Base-by-base conservation (phyloP, 2,888 invertebrate species). In the Tiliacea citrago region DNA sequence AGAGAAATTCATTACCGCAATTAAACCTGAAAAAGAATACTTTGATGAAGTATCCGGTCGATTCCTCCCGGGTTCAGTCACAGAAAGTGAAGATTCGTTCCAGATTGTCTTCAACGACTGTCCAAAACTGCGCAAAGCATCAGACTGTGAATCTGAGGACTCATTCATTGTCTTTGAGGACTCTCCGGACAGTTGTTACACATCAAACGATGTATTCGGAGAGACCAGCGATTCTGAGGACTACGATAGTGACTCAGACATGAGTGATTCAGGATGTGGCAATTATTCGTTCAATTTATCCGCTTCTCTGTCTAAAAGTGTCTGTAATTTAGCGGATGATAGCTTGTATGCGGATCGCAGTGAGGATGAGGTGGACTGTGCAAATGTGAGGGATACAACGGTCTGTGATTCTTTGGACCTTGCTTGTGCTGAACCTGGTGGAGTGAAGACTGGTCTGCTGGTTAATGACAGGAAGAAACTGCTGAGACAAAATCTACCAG, bases 91-190 rank as follows among this genome's bases (percentile, higher is more conserved):
- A 7, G 96, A 96, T 75, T 95, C 95, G 0, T 96, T 95, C 88
- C 96, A 96, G 90, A 96, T 96, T 12, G 96, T 96, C 7, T 96
- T 96, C 82, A 90, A 91, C 0, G 96, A 96, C 45, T 90, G 88
- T 60, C 92, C 89, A 0, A 88, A 82, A 57, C 83, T 77, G 2
- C 86, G 94, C 7, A 85, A 89, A 58, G 86, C 93, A 3, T 97
- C 97, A 0, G 97, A 97, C 68, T 97, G 97, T 68, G 97, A 97
- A n/a, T 97, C 97, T 0, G 97, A 97, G 87, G 97, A 97, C 88
- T 97, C 97, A 0, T 97, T 97, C 83, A 97, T 97, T 1, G 92
- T 97, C 10, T 97, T 97, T 12, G 95, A 96, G 68, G 96, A 95
- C 0, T 91, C 92, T 2, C 94, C 94, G 0, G 94, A 95, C 68